These are phyloP conservation scores for Diglossa brunneiventris DNA, from an alignment of 2,113 vertebrate genomes.

Conservation along the genomic window DNA sequence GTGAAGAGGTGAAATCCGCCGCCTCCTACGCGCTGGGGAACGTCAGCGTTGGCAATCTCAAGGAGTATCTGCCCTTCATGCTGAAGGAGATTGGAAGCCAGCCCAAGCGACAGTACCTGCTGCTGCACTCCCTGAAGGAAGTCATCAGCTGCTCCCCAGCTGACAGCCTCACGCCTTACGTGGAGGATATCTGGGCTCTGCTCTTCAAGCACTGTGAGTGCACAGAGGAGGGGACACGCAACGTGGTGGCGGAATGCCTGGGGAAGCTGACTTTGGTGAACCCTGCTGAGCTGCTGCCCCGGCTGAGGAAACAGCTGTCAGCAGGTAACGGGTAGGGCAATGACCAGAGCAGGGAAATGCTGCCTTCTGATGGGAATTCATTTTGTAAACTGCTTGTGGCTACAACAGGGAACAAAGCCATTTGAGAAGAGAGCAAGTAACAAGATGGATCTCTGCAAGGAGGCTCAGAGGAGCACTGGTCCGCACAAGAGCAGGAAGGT, in stretches of 20 bases:
- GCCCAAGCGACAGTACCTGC: conserved; percentile 87
- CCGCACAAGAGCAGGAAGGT: background rate
- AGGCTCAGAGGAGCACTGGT: background rate
- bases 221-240: conserved; percentile 88
- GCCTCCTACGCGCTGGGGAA: conserved; percentile 88
- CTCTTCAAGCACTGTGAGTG: conserved; percentile 87
- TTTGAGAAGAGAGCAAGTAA: background rate
- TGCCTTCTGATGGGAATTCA: background rate
- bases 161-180: conserved; percentile 77
- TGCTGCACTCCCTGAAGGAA: conserved; percentile 90
- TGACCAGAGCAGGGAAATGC: rapidly evolving
- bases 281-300: conserved; percentile 81
- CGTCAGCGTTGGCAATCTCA: conserved; percentile 83
- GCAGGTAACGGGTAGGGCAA: conserved; percentile 72
- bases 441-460: background rate
- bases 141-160: conserved; percentile 83
- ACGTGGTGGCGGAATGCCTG: conserved; percentile 89
- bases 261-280: conserved; percentile 86
- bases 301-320: conserved; percentile 84
- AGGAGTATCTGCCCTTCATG: conserved; percentile 88
- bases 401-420: background rate
- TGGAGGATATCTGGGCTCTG: conserved; percentile 90
- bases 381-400: background rate
- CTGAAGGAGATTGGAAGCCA: conserved; percentile 85
- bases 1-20: conserved; percentile 87